These are phyloP conservation scores for Drosophila funebris DNA, from an alignment of 1,140 invertebrate genomes.

Conservation along the genomic window DNA sequence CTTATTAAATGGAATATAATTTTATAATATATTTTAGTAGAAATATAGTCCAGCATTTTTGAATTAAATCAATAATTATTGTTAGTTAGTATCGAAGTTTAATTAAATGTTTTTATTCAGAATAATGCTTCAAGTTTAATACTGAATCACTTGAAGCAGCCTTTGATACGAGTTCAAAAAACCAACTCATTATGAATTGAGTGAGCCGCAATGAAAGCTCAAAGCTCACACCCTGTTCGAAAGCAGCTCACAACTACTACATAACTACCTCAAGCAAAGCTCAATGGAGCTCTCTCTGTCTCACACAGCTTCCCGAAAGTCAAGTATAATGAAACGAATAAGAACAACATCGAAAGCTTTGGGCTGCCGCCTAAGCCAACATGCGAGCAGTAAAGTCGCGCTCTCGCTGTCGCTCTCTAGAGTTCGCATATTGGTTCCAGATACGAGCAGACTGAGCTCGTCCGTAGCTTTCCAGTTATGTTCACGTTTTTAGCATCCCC, in stretches of 20 bases:
- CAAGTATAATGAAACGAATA: slow-evolving; percentile 1
- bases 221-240: slow-evolving; percentile 5
- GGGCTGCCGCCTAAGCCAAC: slow-evolving; percentile 24
- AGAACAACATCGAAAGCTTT: background rate
- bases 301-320: slow-evolving; percentile 23
- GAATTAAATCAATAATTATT: too few species aligned
- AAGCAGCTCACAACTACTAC: background rate
- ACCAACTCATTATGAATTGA: slow-evolving; percentile 34
- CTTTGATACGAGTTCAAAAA: background rate
- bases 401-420: background rate
- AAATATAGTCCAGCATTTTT: too few species aligned
- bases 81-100: too few species aligned
- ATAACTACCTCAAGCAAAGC: slow-evolving; percentile 48
- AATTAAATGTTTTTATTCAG: too few species aligned
- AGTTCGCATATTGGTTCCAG: slow-evolving; percentile 22
- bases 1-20: too few species aligned
- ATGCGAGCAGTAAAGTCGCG: background rate
- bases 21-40: too few species aligned
- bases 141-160: background rate
- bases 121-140: background rate
- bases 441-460: slow-evolving; percentile 7
- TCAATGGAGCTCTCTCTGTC: slow-evolving; percentile 21
- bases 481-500: slow-evolving; percentile 28
- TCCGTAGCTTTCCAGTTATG: background rate
- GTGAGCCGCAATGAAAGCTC: slow-evolving; percentile 5